A percentile compares a stretch with the other conserved stretches of the same genome.
Conservation (phyloP, 2,113 vertebrate species). For the Hoplias malabaricus region DNA sequence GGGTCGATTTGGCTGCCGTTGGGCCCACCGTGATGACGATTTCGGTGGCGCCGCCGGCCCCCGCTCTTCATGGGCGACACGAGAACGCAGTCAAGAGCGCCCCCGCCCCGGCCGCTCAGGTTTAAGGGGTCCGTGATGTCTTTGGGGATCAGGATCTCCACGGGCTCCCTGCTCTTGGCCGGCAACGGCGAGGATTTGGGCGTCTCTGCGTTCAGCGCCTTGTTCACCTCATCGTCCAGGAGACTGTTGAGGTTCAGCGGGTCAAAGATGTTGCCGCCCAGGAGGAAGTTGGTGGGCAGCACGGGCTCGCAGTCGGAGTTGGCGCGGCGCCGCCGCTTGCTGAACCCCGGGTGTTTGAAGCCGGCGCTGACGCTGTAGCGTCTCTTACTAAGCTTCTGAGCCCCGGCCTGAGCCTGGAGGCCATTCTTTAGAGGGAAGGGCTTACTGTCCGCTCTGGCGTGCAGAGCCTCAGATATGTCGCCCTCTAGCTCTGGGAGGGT, state of each 20-base stretch:
- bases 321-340: constrained; percentile 79
- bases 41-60: constrained; percentile 76
- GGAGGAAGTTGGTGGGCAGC: constrained; percentile 83
- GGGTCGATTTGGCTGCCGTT: neutral
- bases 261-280: constrained; percentile 93
- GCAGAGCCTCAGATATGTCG: neutral
- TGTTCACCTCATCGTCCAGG: constrained; percentile 87
- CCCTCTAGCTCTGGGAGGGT: neutral
- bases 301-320: constrained; percentile 84
- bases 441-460: neutral
- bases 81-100: constrained; percentile 65
- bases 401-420: constrained; percentile 64
- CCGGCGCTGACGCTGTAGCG: constrained; percentile 79
- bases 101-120: constrained; percentile 69
- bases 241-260: constrained; percentile 91
- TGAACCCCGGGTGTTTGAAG: constrained; percentile 75
- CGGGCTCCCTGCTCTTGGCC: constrained; percentile 76
- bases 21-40: constrained; percentile 69
- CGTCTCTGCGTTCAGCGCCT: constrained; percentile 82
- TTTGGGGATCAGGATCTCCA: constrained; percentile 88
- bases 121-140: constrained; percentile 91
- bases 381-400: constrained; percentile 71
- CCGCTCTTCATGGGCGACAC: constrained; percentile 77
- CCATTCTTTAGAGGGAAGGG: constrained; percentile 70
- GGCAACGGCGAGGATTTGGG: constrained; percentile 88